Conservation (phyloP, 2,113 vertebrate genomes). For the Orthonyx spaldingii region DNA sequence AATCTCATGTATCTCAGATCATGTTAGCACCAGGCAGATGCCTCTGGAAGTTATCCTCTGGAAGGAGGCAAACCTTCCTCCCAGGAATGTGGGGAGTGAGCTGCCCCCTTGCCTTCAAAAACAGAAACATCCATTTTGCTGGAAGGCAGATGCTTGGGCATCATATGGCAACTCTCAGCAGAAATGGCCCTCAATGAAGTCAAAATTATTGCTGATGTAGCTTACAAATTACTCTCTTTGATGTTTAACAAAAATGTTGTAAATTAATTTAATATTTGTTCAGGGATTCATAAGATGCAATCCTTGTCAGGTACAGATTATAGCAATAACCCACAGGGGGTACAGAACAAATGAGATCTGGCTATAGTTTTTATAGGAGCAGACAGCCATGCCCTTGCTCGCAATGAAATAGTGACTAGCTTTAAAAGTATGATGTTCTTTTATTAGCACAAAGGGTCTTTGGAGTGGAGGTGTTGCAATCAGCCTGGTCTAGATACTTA, state of each 20-base stretch:
- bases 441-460: neutral
- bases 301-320: neutral
- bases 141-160: neutral
- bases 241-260: neutral
- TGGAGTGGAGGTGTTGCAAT: neutral
- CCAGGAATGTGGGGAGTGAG: neutral
- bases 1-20: accelerated
- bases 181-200: neutral
- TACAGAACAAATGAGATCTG: neutral
- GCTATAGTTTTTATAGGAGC: neutral
- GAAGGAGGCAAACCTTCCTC: neutral
- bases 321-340: neutral
- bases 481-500: neutral
- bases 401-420: neutral
- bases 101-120: neutral
- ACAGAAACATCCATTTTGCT: neutral
- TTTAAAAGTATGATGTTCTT: neutral
- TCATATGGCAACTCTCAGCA: neutral
- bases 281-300: neutral
- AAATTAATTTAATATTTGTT: constrained; percentile 7
- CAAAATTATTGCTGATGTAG: neutral
- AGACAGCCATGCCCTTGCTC: neutral
- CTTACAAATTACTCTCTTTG: neutral
- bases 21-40: neutral
- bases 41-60: neutral